Base-by-base conservation (phyloP, 2,888 invertebrate species). In the Ischnus inquisitorius region DNA sequence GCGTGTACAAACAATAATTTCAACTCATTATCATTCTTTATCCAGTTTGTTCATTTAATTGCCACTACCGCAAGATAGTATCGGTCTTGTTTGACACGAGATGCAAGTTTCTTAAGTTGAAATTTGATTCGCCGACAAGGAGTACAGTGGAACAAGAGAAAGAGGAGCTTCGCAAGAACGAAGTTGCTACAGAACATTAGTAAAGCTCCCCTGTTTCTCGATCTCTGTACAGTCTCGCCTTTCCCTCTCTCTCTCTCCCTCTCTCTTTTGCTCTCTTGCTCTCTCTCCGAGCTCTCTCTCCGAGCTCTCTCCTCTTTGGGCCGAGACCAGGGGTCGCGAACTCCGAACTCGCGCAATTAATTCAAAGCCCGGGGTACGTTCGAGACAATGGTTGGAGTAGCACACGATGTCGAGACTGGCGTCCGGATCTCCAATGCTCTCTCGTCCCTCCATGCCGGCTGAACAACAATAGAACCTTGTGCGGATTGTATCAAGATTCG, bases 301-400 rank as follows among this genome's bases (percentile, higher is more conserved):
- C n/a, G 14, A n/a, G 62, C 48, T 48, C 64, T 51, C 51, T 46
- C 62, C 79, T 60, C 77, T 67, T 54, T 34, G 22, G 4, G 64
- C 54, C 41, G 82, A 75, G 79, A 64, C 78, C 79, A 79, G 41
- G 67, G 80, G 78, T 79, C 83, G 68, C 83, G 84, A 86, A 87
- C 86, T 84, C 84, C 84, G 82, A 76, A 82, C 79, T 83, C 79
- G 69, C 83, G 88, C 88, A 88, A 90, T 90, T 90, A 90, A 90
- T 90, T 90, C 88, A 88, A 88, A 88, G 86, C 86, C 89, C 22
- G 34, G 75, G 67, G 85, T 86, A 82, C 85, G 82, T 83, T 87
- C 82, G 86, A 82, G 82, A 89, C 87, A 89, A 89, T 88, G 76
- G 86, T 77, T 48, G 82, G 86, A 83, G 82, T 80, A 57, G 46